Evolutionary conservation across 2,888 invertebrate genomes (phyloP).

Genomic region (Macropis europaea): DNA sequence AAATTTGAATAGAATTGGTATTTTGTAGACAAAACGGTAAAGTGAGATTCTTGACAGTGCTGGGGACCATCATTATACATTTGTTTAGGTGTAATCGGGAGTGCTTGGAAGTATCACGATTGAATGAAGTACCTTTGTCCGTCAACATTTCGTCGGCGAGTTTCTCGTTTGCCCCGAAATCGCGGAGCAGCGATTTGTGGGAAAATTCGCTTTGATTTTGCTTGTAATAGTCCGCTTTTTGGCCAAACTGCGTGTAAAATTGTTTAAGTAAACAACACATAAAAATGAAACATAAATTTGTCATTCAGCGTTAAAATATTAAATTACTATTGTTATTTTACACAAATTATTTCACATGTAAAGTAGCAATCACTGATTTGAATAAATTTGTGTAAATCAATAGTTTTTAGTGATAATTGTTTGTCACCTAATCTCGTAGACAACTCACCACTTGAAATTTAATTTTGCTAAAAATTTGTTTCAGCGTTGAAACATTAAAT

Average conservation of each 20-base stretch:
- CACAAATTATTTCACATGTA: too few relatives aligned
- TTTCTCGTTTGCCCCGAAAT: constrained; percentile 86
- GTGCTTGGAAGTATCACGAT: constrained; percentile 35
- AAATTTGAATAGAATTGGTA: neutral
- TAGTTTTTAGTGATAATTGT: too few relatives aligned
- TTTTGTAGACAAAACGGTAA: neutral
- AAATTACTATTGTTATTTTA: too few relatives aligned
- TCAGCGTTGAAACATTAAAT: too few relatives aligned
- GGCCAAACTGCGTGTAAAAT: constrained; percentile 86
- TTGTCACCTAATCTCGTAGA: too few relatives aligned
- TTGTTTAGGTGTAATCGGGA: constrained; percentile 1
- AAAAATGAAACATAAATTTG: too few relatives aligned
- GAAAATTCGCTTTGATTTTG: constrained; percentile 85
- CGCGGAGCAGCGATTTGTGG: constrained; percentile 85
- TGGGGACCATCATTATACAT: constrained; percentile 18
- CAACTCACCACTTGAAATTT: too few relatives aligned
- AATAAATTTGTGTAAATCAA: too few relatives aligned
- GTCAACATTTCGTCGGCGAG: constrained; percentile 86
- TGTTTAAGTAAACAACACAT: too few relatives aligned
- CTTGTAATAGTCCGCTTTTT: constrained; percentile 90
- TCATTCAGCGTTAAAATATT: too few relatives aligned
- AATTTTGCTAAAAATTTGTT: too few relatives aligned
- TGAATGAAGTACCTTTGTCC: constrained; percentile 86
- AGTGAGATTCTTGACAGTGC: constrained; percentile 25
- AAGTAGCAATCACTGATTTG: too few relatives aligned